Percentiles rank a stretch among this genome's conserved stretches.
phyloP scores from a whole-genome alignment of 2,797 vertebrate genomes.

The Eulemur albifrons region DNA sequence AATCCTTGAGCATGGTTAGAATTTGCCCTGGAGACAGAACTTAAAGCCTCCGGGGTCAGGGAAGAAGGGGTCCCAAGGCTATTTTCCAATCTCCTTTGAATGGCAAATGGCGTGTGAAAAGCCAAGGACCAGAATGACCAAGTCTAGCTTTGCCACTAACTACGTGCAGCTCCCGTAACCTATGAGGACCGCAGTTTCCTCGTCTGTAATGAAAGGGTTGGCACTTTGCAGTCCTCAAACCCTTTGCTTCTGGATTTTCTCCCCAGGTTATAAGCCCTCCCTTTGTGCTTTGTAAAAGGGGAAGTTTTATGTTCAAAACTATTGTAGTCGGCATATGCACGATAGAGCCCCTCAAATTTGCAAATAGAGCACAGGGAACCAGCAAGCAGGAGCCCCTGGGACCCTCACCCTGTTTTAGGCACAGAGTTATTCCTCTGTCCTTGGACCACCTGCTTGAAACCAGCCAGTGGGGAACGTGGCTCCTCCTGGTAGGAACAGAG shows the following conservation, averaged over 20 bases:
- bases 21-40: not conserved
- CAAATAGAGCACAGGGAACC: not conserved
- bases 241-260: not conserved
- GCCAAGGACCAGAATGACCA: not conserved
- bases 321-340: not conserved
- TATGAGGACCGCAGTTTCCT: not conserved
- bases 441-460: not conserved
- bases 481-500: not conserved
- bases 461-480: not conserved
- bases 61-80: not conserved
- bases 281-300: not conserved
- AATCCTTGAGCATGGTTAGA: not conserved
- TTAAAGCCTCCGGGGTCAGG: not conserved
- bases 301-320: not conserved
- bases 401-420: rapidly evolving
- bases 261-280: not conserved
- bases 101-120: not conserved
- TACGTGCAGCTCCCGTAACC: not conserved
- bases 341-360: not conserved
- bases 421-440: not conserved
- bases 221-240: not conserved
- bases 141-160: not conserved
- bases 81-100: not conserved
- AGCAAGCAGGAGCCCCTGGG: not conserved
- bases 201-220: not conserved